Percentiles rank a stretch among this genome's conserved stretches.
Evolutionary conservation across 1,140 invertebrate species (phyloP).

Genomic region (Berghia stephanieae): DNA sequence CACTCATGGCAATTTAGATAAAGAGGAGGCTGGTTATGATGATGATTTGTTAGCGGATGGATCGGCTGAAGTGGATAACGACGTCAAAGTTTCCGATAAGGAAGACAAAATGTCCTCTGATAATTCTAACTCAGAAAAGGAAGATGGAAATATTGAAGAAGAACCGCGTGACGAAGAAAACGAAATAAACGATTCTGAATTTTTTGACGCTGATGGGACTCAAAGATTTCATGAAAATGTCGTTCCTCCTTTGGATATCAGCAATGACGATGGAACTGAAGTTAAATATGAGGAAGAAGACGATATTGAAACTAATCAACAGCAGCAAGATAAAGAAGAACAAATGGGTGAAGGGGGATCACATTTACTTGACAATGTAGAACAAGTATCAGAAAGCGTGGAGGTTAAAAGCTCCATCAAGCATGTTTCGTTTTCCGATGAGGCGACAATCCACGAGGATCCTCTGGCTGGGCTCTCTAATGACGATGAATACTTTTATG

Average conservation of each 20-base stretch:
- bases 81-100: no score
- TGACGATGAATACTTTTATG: no score
- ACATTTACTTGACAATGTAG: not conserved
- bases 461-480: not conserved
- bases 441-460: conserved; percentile 1
- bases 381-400: not conserved
- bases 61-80: not conserved
- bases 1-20: not conserved
- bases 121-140: no score
- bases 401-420: not conserved
- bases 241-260: no score
- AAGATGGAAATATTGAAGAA: not conserved
- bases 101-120: no score
- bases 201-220: no score
- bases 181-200: not conserved
- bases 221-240: no score
- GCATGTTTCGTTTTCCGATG: conserved; percentile 14
- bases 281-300: not conserved
- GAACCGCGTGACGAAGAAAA: not conserved
- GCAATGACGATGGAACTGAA: not conserved
- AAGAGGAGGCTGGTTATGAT: not conserved
- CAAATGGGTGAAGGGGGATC: not conserved
- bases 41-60: not conserved
- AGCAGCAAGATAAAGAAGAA: not conserved
- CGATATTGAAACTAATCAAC: not conserved